A percentile compares a stretch with the other conserved stretches of the same genome.
phyloP scores from a whole-genome alignment of 2,888 invertebrate genomes.

The Argyresthia albistria region DNA sequence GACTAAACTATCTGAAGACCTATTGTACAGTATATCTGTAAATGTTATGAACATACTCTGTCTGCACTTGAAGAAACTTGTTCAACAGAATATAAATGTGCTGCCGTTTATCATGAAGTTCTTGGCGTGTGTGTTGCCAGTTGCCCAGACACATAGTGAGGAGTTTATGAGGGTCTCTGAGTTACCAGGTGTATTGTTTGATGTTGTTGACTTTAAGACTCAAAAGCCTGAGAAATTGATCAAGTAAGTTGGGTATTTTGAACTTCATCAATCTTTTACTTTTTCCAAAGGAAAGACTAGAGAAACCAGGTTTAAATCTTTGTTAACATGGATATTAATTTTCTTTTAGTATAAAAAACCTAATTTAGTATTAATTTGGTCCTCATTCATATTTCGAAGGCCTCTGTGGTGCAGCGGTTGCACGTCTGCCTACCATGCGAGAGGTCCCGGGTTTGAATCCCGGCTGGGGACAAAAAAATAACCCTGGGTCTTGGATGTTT shows the following conservation, averaged over 20 bases:
- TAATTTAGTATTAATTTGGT: too few species aligned
- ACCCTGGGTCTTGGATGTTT: too few species aligned
- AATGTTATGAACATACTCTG: slow-evolving; percentile 45
- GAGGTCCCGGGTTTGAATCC: too few species aligned
- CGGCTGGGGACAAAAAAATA: too few species aligned
- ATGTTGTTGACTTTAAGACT: slow-evolving; percentile 71
- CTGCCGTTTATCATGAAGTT: slow-evolving; percentile 72
- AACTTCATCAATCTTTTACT: slow-evolving; percentile 8
- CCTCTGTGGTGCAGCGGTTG: too few species aligned
- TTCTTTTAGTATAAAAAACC: too few species aligned
- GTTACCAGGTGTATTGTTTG: slow-evolving; percentile 72
- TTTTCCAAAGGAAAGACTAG: too few species aligned
- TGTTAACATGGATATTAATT: too few species aligned
- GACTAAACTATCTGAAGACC: slow-evolving; percentile 57
- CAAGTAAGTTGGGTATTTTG: slow-evolving; percentile 72
- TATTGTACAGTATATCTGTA: slow-evolving; percentile 59
- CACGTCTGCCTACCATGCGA: too few species aligned
- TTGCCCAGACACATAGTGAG: slow-evolving; percentile 62
- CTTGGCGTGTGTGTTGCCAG: slow-evolving; percentile 60
- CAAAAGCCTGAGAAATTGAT: slow-evolving; percentile 69
- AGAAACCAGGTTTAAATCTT: too few species aligned
- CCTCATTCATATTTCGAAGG: too few species aligned
- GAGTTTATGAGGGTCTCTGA: slow-evolving; percentile 54
- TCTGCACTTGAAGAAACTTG: slow-evolving; percentile 62
- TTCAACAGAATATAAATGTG: slow-evolving; percentile 67